Evolutionary conservation across 2,888 invertebrate species (phyloP).

Genomic region (Bursaphelenchus okinawaensis): DNA sequence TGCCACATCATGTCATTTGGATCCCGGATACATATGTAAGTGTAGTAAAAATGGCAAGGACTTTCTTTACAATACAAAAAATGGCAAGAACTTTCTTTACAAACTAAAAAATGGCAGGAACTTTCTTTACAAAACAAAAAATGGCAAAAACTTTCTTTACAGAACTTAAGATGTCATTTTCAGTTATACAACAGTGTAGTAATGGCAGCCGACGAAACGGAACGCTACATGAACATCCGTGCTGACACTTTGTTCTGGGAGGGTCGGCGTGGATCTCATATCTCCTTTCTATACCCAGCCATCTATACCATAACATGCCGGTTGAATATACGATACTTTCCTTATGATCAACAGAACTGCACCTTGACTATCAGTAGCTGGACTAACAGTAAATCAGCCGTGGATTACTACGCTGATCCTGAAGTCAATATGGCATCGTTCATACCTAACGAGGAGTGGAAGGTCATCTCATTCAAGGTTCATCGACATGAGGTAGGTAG

Average conservation of each 20-base stretch:
- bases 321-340: slow-evolving; percentile 42
- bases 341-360: slow-evolving; percentile 55
- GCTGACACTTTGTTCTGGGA: slow-evolving; percentile 40
- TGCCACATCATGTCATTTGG: slow-evolving; percentile 50
- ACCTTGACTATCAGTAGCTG: slow-evolving; percentile 54
- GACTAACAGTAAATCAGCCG: slow-evolving; percentile 53
- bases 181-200: slow-evolving; percentile 37
- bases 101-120: too few species aligned
- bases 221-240: slow-evolving; percentile 55
- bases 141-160: not conserved
- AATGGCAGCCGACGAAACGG: slow-evolving; percentile 55
- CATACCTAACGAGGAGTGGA: slow-evolving; percentile 56
- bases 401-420: slow-evolving; percentile 53
- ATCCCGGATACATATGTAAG: slow-evolving; percentile 52
- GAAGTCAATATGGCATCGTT: slow-evolving; percentile 47
- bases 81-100: too few species aligned
- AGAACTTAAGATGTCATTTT: too few species aligned
- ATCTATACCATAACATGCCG: slow-evolving; percentile 49
- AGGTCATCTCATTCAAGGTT: slow-evolving; percentile 50
- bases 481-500: slow-evolving; percentile 47
- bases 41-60: not conserved
- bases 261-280: slow-evolving; percentile 41
- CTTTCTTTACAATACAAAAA: not conserved
- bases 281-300: slow-evolving; percentile 54
- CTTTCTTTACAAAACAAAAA: not conserved